Base-by-base conservation (phyloP, 2,888 invertebrate genomes). In the Tiliacea aurago region DNA sequence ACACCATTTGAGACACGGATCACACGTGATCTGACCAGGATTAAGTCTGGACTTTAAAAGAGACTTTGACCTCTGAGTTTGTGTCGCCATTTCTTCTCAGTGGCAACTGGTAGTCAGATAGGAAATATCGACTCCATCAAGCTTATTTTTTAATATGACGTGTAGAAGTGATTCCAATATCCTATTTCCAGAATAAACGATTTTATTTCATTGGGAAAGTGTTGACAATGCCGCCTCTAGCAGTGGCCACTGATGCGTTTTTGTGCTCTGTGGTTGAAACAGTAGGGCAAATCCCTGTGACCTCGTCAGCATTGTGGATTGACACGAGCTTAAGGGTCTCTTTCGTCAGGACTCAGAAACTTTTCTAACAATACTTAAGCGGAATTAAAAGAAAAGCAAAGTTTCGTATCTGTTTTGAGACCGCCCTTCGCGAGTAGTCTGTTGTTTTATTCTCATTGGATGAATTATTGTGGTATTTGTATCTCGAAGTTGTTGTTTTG, bases 321-420 rank as follows among this genome's bases (percentile, higher is more conserved):
- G 89, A 91, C 90, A 86, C 75, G 79, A 79, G 85, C 87, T 90
- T 88, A 87, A 76, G 79, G 70, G 68, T 69, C 73, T 82, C 86
- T 85, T 83, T 84, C 80, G 83, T 81, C 82, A 86, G 81, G 74
- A 74, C 80, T 83, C 81, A 81, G 83, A 81, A 88, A 90, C 87
- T 90, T 90, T 43, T 75, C 75, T 80, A 86, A 91, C 87, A 90
- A 89, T 88, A 88, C 88, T 90, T 90, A 88, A 75, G 81, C 80
- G 76, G 86, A 84, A 89, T 88, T 89, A 88, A 88, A 89, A 89
- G 88, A 87, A 90, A 89, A 88, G 86, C 83, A 84, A 90, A 90
- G 88, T 90, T 87, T 87, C 28, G 65, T 83, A 86, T 86, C 83
- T 83, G 84, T 81, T 87, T 80, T 85, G 83, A 84, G 80, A 81